Conservation (phyloP, 1,140 invertebrate genomes). For the Brachionus asplanchnoidis region DNA sequence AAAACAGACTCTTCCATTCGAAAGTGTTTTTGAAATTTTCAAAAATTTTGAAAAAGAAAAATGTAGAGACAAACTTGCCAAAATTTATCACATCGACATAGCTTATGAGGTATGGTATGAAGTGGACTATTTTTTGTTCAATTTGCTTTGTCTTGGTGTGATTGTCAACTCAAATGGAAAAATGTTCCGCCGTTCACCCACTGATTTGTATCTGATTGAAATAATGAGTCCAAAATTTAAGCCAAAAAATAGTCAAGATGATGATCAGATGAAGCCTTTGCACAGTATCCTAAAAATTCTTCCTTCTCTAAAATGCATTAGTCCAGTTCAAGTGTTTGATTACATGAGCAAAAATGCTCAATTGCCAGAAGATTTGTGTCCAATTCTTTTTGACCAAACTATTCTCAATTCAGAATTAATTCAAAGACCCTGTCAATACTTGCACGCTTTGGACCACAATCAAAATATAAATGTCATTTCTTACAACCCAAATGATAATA, state of each 20-base stretch:
- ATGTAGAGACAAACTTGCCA: not conserved
- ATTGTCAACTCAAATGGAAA: slow-evolving; percentile 11
- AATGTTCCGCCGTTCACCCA: not conserved
- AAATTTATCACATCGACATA: slow-evolving; percentile 31
- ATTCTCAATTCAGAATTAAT: slow-evolving; percentile 48
- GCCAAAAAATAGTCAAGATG: not conserved
- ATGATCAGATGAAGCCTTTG: slow-evolving; percentile 42
- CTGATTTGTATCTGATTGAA: slow-evolving; percentile 22
- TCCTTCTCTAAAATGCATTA: not conserved
- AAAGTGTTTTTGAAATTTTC: not conserved
- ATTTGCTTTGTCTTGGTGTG: not conserved
- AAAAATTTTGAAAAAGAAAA: slow-evolving; percentile 42
- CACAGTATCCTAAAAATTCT: slow-evolving; percentile 5
- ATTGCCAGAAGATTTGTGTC: not conserved
- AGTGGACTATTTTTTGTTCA: slow-evolving; percentile 33
- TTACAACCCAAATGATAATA: not conserved
- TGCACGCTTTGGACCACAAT: slow-evolving; percentile 29
- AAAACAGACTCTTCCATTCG: not conserved
- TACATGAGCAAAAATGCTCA: not conserved
- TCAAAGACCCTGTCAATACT: slow-evolving; percentile 50
- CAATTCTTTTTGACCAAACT: slow-evolving; percentile 47
- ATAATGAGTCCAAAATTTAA: slow-evolving; percentile 42
- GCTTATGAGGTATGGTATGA: slow-evolving; percentile 35
- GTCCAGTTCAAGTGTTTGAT: not conserved
- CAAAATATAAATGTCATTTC: not conserved